A percentile compares a stretch with the other conserved stretches of the same genome.
Conservation (phyloP, 2,797 vertebrate species). For the Ficedula albicollis region DNA sequence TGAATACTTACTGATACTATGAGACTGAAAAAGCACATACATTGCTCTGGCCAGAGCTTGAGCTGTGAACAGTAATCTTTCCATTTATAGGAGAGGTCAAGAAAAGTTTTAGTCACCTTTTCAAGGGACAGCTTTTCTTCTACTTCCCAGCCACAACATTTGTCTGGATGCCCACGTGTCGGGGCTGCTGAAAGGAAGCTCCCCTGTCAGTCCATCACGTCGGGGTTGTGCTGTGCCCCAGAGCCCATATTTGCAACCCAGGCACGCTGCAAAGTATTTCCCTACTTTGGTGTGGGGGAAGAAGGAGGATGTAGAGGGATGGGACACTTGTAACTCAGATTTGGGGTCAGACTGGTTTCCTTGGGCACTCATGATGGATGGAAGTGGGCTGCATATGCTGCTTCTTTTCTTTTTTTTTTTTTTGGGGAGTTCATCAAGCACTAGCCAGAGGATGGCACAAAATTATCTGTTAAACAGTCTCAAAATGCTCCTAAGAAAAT, state of each 20-base stretch:
- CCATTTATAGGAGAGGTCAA: conserved; percentile 38
- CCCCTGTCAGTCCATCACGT: not conserved
- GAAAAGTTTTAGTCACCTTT: not conserved
- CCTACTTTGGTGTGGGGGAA: not conserved
- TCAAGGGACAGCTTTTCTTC: not conserved
- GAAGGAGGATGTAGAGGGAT: not conserved
- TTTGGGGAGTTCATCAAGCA: not conserved
- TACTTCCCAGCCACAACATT: conserved; percentile 7
- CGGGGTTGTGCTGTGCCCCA: not conserved
- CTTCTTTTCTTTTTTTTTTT: not conserved
- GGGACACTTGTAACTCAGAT: not conserved
- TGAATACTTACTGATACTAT: not conserved
- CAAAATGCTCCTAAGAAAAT: not conserved
- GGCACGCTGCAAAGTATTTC: not conserved
- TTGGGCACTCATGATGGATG: not conserved
- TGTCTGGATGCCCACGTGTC: not conserved
- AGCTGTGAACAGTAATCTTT: not conserved
- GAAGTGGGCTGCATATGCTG: not conserved
- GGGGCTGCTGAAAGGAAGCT: not conserved
- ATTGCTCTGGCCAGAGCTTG: not conserved
- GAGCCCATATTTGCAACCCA: not conserved
- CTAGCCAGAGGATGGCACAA: not conserved
- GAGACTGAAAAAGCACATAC: not conserved
- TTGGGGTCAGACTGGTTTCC: not conserved
- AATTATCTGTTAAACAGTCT: not conserved